Evolutionary conservation across 2,888 invertebrate genomes (phyloP).

Genomic region (Orthosia gracilis): DNA sequence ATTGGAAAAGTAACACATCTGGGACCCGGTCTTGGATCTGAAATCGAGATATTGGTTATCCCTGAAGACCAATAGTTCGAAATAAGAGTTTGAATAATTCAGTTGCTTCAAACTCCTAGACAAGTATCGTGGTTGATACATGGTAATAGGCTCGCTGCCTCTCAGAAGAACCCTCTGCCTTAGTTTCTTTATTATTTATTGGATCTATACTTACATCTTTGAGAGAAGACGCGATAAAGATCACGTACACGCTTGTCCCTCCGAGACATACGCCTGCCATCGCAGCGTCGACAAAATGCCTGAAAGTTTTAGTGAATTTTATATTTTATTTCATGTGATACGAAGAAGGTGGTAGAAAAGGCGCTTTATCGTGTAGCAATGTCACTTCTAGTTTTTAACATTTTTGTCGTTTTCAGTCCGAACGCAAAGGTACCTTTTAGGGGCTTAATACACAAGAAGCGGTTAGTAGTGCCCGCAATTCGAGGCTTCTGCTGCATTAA

Average conservation of each 20-base stretch:
- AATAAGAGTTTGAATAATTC: slow-evolving; percentile 16
- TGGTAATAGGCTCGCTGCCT: not conserved
- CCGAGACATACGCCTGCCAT: slow-evolving; percentile 94
- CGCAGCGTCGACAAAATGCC: slow-evolving; percentile 93
- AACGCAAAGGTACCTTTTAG: not conserved
- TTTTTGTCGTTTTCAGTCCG: not conserved
- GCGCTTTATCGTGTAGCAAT: not conserved
- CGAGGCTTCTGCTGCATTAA: not conserved
- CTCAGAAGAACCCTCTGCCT: not conserved
- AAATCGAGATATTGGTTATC: not conserved
- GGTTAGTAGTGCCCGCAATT: not conserved
- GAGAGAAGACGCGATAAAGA: slow-evolving; percentile 93
- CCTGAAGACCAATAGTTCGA: not conserved
- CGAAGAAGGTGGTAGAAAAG: not conserved
- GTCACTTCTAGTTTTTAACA: not conserved
- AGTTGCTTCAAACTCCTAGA: not conserved
- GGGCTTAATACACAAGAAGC: not conserved
- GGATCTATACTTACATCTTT: slow-evolving; percentile 89
- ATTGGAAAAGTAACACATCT: not conserved
- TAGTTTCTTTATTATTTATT: slow-evolving; percentile 21
- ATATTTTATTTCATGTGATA: not conserved
- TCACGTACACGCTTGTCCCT: slow-evolving; percentile 94
- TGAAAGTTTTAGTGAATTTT: slow-evolving; percentile 74
- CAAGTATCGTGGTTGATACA: not conserved
- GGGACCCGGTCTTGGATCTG: not conserved